Conservation (phyloP, 2,888 invertebrate genomes). For the Pandemis corylana region DNA sequence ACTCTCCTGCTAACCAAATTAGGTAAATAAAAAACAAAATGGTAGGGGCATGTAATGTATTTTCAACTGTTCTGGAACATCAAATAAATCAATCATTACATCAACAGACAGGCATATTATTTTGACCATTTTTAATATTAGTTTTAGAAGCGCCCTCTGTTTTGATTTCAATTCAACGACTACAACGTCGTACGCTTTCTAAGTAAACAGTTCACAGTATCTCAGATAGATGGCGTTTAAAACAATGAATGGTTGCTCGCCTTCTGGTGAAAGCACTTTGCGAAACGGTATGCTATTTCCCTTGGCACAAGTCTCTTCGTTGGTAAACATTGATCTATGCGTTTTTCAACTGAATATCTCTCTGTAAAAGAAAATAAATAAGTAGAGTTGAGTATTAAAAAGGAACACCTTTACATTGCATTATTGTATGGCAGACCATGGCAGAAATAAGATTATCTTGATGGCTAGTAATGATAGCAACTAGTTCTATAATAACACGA, state of each 20-base stretch:
- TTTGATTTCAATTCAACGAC: not conserved
- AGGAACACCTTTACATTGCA: not conserved
- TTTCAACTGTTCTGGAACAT: too few species aligned
- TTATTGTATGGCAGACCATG: not conserved
- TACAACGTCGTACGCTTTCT: not conserved
- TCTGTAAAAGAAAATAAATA: slow-evolving; percentile 53
- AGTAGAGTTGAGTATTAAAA: not conserved
- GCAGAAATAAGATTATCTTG: not conserved
- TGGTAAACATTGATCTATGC: slow-evolving; percentile 58
- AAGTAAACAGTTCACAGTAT: not conserved
- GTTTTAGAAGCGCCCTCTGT: slow-evolving; percentile 3
- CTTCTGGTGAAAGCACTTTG: slow-evolving; percentile 53
- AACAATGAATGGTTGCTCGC: slow-evolving; percentile 23
- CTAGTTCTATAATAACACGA: not conserved
- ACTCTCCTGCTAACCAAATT: too few species aligned
- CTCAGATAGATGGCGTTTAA: slow-evolving; percentile 2
- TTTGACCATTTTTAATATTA: not conserved
- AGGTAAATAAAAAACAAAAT: too few species aligned
- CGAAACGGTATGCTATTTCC: slow-evolving; percentile 60
- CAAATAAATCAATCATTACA: not conserved
- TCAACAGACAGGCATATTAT: not conserved
- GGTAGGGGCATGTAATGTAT: too few species aligned
- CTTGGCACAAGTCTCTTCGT: slow-evolving; percentile 47
- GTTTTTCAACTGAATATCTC: slow-evolving; percentile 47
- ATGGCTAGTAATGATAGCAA: not conserved